Evolutionary conservation across 2,888 invertebrate genomes (phyloP).

Genomic region (Ophion ellenae): DNA sequence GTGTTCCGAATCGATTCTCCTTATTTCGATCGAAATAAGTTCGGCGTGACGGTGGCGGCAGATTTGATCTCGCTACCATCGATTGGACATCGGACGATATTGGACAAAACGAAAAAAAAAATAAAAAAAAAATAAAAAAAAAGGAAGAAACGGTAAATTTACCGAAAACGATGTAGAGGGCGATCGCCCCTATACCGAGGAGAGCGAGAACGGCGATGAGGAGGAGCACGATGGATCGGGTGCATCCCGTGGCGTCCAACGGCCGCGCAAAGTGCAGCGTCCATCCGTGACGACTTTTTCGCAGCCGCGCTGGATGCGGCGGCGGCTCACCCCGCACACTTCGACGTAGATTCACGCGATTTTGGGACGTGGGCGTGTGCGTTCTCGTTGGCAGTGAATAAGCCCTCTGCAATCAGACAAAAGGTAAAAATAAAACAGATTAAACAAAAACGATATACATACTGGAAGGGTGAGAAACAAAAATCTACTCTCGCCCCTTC

Average conservation of each 20-base stretch:
- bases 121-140: not conserved
- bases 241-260: conserved; percentile 76
- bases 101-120: not conserved
- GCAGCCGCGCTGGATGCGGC: conserved; percentile 79
- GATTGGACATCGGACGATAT: too few relatives aligned
- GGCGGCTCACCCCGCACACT: conserved; percentile 81
- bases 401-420: conserved; percentile 78
- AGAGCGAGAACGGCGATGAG: conserved; percentile 77
- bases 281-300: conserved; percentile 81
- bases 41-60: too few relatives aligned
- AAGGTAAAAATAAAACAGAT: not conserved
- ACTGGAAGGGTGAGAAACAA: not conserved
- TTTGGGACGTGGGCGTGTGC: conserved; percentile 80
- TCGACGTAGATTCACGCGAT: conserved; percentile 79
- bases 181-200: conserved; percentile 79
- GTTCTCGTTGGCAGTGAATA: conserved; percentile 79
- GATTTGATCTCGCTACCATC: not conserved
- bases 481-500: too few relatives aligned
- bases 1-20: too few relatives aligned
- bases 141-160: conserved; percentile 57
- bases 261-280: conserved; percentile 79
- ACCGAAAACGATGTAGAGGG: conserved; percentile 81
- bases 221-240: conserved; percentile 77
- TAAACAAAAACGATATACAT: not conserved
- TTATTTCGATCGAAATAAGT: too few relatives aligned